A percentile compares a stretch with the other conserved stretches of the same genome.
phyloP scores from a whole-genome alignment of 2,888 invertebrate species.

The Dexiosoma caninum region DNA sequence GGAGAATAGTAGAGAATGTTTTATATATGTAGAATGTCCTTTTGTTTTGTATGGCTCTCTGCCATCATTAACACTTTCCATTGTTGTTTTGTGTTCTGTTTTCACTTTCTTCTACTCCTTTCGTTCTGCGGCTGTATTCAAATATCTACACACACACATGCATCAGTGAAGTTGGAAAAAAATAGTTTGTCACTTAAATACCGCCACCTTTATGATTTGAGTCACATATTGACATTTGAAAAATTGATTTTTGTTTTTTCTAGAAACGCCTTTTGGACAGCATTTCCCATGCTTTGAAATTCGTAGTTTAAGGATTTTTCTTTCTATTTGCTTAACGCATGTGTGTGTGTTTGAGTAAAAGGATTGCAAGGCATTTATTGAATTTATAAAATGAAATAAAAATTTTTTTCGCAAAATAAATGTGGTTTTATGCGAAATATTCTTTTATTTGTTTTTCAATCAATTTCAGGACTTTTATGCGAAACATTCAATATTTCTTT shows the following conservation, averaged over 20 bases:
- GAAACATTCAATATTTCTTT: too few species aligned
- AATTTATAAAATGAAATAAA: constrained; percentile 8
- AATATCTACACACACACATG: too few species aligned
- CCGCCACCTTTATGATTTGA: constrained; percentile 56
- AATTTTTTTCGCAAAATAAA: too few species aligned
- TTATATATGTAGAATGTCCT: constrained; percentile 17
- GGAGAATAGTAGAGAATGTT: background rate
- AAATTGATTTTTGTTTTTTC: constrained; percentile 63
- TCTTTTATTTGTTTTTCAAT: too few species aligned
- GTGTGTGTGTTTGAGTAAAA: background rate
- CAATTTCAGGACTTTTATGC: too few species aligned
- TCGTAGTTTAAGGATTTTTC: background rate
- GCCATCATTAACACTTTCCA: constrained; percentile 67
- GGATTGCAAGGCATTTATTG: constrained; percentile 50
- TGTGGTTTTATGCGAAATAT: too few species aligned
- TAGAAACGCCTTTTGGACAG: constrained; percentile 55
- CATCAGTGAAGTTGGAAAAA: constrained; percentile 44
- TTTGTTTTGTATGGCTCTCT: constrained; percentile 13
- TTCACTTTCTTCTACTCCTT: constrained; percentile 23
- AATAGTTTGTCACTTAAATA: constrained; percentile 47
- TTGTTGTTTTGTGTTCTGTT: constrained; percentile 47
- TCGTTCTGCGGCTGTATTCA: constrained; percentile 63
- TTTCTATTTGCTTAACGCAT: background rate
- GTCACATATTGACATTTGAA: constrained; percentile 60
- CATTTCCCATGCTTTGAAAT: constrained; percentile 41